Base-by-base conservation (phyloP, 2,113 vertebrate species). In the Camarhynchus parvulus region DNA sequence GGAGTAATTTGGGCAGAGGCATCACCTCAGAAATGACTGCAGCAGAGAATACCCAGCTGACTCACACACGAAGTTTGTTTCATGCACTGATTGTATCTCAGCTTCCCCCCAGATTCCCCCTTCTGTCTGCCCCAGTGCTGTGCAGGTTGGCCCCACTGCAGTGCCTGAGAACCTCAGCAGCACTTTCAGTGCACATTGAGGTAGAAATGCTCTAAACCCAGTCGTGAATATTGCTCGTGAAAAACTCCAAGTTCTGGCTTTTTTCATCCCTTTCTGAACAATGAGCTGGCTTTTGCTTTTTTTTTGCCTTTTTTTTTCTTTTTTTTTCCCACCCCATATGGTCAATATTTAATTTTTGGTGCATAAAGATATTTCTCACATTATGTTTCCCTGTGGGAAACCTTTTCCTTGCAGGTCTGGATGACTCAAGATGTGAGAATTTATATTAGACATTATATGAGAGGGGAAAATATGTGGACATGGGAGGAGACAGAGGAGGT, bases 331-430 rank as follows among this genome's bases (percentile, higher is more conserved):
- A 58, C 52, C 50, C 78, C 81, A 75, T 70, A 85, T 87, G 88
- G 85, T 78, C 82, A 95, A 75, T 91, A 94, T 91, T 94, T 92
- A 75, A 94, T 93, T 96, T 92, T 82, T 94, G 35, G 62, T 92
- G 90, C 87, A 87, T 44, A 85, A 85, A 84, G 56, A 50, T 81
- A 37, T 84, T 93, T 93, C 72, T 94, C 47, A 70, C 82, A 84
- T 87, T 84, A 52, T 91, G 33, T 47, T 91, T 90, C 82, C 52
- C 88, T 82, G 70, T 0, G 0, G 78, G 78, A 93, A 92, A 63
- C 27, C 35, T 90, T 41, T 84, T 90, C 31, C 44, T 87, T 87
- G 62, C 58, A 79, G 47, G 56, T 92, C 78, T 39, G 30, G 44
- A 82, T 93, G 74, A 93, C 77, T 95, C 90, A 92, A 70, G 66